Base-by-base conservation (phyloP, 2,113 vertebrate species). In the Neoarius graeffei region DNA sequence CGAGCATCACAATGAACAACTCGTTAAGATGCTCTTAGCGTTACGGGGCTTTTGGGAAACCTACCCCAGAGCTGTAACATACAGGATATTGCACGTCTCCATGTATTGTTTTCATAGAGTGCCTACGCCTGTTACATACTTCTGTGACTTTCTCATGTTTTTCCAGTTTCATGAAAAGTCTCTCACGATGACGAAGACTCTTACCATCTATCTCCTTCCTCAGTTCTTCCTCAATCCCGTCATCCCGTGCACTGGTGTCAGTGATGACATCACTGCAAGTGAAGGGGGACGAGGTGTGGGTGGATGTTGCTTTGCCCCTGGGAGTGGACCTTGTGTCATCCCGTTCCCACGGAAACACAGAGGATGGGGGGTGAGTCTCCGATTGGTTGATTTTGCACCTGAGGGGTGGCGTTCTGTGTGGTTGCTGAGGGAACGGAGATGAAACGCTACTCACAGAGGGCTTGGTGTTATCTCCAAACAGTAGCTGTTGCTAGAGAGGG, bases 261-360 rank as follows among this genome's bases (percentile, higher is more conserved):
- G 87, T 89, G 69, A 57, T 85, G 57, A 81, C 64, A 81, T 94
- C 92, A 88, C 82, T 2, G 23, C 57, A 81, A 3, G 91, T 90
- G 14, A 73, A 89, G 86, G 90, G 92, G 9, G 92, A 85, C 0
- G 52, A 77, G 2, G 91, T 89, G 7, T 71, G 87, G 85, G 89
- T 91, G 13, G 93, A 85, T 2, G 81, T 88, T 17, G 88, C 88
- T 48, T 25, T 90, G 76, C 93, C 95, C 85, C 87, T 93, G 84
- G 88, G 87, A 84, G 86, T 81, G 15, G 91, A 88, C 86, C 86
- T 89, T 0, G 90, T 83, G 87, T 95, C 92, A 54, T 94, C 92
- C 54, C 93, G 94, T 91, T 96, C 96, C 95, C 96, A 96, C 0
- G 96, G 95, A 95, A 96, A 96, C 81, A 64, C 88, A 74, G 93